phyloP scores from a whole-genome alignment of 2,113 vertebrate species.

The Talpa occidentalis region DNA sequence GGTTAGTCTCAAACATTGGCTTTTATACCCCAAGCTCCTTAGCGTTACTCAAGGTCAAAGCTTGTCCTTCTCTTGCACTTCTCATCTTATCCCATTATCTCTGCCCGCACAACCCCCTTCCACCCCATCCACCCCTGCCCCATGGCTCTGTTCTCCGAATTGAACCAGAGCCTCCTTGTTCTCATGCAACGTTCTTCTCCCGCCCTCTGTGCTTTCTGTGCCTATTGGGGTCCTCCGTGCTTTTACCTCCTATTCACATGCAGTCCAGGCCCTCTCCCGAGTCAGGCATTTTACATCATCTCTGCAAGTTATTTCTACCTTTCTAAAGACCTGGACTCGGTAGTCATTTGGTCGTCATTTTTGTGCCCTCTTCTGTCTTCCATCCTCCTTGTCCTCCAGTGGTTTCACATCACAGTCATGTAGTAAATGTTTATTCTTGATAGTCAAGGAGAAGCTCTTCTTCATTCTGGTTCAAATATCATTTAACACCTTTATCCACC shows the following conservation, averaged over 20 bases:
- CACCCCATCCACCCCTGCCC: not conserved
- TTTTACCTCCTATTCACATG: not conserved
- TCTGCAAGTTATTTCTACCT: not conserved
- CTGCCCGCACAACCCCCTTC: too few species aligned
- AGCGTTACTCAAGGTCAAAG: not conserved
- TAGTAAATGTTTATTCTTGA: not conserved
- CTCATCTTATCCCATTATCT: too few species aligned
- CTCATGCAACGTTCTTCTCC: not conserved
- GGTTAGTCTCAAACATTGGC: not conserved
- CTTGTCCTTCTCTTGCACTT: not conserved
- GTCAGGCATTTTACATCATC: not conserved
- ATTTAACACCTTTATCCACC: not conserved
- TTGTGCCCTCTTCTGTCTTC: not conserved
- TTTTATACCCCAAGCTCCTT: not conserved
- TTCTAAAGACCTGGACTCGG: not conserved
- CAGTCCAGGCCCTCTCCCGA: not conserved
- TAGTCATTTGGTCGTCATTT: not conserved
- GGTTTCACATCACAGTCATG: not conserved
- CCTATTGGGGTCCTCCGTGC: not conserved
- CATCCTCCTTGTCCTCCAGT: not conserved
- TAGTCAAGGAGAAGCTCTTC: not conserved
- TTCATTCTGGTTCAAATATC: not conserved
- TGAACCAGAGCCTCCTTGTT: not conserved
- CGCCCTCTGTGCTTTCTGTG: not conserved
- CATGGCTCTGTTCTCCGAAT: not conserved